These are phyloP conservation scores for Tychaedon coryphoeus DNA, from an alignment of 2,113 vertebrate genomes.

Conservation along the genomic window DNA sequence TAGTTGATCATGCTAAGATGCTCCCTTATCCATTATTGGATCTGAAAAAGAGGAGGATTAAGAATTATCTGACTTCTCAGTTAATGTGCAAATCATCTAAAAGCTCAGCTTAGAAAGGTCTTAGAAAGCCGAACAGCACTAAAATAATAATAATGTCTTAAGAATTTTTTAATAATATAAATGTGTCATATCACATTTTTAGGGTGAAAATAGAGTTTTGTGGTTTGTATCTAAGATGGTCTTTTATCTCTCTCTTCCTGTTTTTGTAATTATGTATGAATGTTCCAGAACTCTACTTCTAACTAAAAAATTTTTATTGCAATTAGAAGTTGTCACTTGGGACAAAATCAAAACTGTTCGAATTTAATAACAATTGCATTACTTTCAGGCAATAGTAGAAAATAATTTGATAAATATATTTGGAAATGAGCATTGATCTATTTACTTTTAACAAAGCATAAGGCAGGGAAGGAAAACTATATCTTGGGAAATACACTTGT, in stretches of 20 bases:
- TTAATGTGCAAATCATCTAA: slow-evolving; percentile 94
- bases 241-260: background rate
- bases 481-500: slow-evolving; percentile 53
- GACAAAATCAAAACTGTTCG: slow-evolving; percentile 48
- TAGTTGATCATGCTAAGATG: slow-evolving; percentile 89
- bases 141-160: slow-evolving; percentile 69
- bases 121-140: slow-evolving; percentile 62
- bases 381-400: slow-evolving; percentile 34
- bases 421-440: background rate
- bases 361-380: slow-evolving; percentile 55
- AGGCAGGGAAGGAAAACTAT: background rate
- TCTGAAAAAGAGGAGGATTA: slow-evolving; percentile 93
- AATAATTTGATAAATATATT: slow-evolving; percentile 48
- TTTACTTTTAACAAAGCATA: slow-evolving; percentile 22
- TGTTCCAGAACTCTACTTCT: background rate
- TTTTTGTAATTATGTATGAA: slow-evolving; percentile 20
- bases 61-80: slow-evolving; percentile 91
- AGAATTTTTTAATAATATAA: slow-evolving; percentile 55
- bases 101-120: slow-evolving; percentile 73
- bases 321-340: slow-evolving; percentile 53
- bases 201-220: slow-evolving; percentile 14
- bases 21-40: slow-evolving; percentile 91
- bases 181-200: background rate
- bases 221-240: background rate
- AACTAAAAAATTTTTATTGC: slow-evolving; percentile 2